Evolutionary conservation across 23 tunicate species (phyloP).

Genomic region (Oikopleura dioica): DNA sequence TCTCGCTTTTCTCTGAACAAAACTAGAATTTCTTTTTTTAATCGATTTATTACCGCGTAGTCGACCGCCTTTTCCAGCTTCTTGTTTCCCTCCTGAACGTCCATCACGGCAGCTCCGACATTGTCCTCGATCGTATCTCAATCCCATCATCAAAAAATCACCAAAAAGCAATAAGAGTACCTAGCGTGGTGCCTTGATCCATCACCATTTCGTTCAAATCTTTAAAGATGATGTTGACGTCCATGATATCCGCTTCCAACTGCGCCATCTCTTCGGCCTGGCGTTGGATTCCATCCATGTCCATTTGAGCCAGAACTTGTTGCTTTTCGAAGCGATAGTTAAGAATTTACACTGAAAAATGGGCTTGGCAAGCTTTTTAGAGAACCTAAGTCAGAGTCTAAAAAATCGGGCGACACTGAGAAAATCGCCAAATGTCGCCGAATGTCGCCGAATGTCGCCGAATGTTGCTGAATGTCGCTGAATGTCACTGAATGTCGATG

Average conservation of each 20-base stretch:
- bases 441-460: no score
- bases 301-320: not conserved
- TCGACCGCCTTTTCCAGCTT: not conserved
- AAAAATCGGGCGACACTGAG: no score
- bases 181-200: not conserved
- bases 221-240: not conserved
- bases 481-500: no score
- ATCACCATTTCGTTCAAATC: not conserved
- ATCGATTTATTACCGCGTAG: not conserved
- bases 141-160: no score
- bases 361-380: no score
- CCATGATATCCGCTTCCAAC: not conserved
- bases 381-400: not conserved
- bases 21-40: no score
- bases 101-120: not conserved
- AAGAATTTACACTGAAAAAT: no score
- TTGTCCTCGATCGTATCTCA: not conserved
- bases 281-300: not conserved
- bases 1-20: no score
- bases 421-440: no score
- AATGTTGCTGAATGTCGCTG: no score
- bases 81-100: not conserved
- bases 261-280: not conserved
- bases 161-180: no score
- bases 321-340: no score